phyloP scores from a whole-genome alignment of 2,113 vertebrate genomes.

The Xiphophorus maculatus region DNA sequence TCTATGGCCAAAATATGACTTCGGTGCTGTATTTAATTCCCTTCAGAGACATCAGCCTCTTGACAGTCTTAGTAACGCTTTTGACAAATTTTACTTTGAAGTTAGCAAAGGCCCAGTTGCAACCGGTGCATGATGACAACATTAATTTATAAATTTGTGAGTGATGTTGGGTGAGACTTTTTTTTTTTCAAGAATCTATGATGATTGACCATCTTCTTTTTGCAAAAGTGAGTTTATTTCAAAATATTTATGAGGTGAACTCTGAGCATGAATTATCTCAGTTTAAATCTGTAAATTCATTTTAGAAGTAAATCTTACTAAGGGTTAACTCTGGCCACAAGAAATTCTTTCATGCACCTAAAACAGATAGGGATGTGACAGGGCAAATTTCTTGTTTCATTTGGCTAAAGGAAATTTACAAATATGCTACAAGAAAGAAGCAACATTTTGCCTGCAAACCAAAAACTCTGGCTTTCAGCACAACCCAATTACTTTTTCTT shows the following conservation, averaged over 20 bases:
- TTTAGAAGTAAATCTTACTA: too few species aligned
- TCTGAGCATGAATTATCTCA: too few species aligned
- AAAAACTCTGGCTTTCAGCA: too few species aligned
- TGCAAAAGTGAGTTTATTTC: not conserved
- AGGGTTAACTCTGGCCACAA: not conserved
- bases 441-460: not conserved
- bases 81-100: not conserved
- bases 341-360: not conserved
- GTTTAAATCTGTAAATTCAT: not conserved
- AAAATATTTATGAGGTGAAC: not conserved
- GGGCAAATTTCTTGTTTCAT: not conserved
- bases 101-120: not conserved
- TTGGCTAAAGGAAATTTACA: not conserved
- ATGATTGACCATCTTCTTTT: not conserved
- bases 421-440: not conserved
- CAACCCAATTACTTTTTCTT: not conserved
- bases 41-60: not conserved
- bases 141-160: not conserved
- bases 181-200: not conserved
- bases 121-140: not conserved
- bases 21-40: not conserved
- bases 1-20: not conserved
- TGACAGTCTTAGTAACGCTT: not conserved
- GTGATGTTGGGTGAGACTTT: not conserved
- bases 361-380: not conserved